phyloP scores from a whole-genome alignment of 2,113 vertebrate genomes.

The Seriola quinqueradiata region DNA sequence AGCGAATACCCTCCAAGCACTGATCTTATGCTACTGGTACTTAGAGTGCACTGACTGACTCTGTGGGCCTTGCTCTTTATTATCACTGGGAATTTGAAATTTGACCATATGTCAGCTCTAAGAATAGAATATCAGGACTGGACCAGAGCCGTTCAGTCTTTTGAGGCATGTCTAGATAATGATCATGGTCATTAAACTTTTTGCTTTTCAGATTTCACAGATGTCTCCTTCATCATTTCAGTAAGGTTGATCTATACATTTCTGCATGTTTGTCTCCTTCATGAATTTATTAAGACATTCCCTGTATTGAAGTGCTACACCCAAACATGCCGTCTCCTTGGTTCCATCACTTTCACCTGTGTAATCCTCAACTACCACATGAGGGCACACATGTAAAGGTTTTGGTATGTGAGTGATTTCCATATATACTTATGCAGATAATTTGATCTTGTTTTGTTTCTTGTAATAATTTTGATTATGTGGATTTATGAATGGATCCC shows the following conservation, averaged over 20 bases:
- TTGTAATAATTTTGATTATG: neutral
- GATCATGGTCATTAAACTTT: neutral
- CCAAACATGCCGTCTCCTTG: neutral
- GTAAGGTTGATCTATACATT: neutral
- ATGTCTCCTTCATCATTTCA: neutral
- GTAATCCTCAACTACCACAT: slow-evolving; percentile 43
- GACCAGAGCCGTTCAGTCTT: neutral
- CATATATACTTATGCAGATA: neutral
- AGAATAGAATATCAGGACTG: neutral
- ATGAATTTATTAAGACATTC: neutral
- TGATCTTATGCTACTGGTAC: neutral
- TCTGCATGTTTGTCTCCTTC: neutral
- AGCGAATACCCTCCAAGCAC: neutral
- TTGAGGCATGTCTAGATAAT: neutral
- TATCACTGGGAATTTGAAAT: neutral
- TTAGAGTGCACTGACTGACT: neutral
- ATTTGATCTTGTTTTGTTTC: neutral
- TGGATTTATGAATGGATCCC: neutral
- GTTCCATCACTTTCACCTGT: neutral
- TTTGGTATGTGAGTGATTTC: neutral
- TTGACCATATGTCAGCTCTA: neutral
- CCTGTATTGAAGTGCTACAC: neutral
- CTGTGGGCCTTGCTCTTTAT: neutral
- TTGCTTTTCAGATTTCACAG: neutral
- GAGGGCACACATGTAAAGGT: slow-evolving; percentile 45